Percentiles rank a stretch among this genome's conserved stretches.
Conservation (phyloP, 2,113 vertebrate species). For the Natator depressus region DNA sequence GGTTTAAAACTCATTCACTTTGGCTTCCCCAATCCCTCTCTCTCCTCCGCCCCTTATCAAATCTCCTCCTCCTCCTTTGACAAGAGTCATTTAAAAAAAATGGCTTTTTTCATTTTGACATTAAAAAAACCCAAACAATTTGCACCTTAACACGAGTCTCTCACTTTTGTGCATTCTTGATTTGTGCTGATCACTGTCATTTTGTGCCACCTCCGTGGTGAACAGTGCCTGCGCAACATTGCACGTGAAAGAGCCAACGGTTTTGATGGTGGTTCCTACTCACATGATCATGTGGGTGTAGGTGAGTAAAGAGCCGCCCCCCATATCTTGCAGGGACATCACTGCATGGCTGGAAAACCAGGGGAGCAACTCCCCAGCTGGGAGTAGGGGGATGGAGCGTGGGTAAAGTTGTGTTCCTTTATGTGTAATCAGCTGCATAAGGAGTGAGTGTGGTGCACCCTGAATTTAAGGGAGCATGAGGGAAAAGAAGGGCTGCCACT, state of each 20-base stretch:
- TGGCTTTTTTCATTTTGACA: constrained; percentile 60
- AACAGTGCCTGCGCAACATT: not conserved
- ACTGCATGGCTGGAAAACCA: not conserved
- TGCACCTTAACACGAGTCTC: constrained; percentile 49
- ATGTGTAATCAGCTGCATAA: accelerated
- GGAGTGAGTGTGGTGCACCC: not conserved
- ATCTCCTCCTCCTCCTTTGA: constrained; percentile 38
- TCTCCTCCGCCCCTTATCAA: constrained; percentile 22
- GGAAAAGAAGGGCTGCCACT: not conserved
- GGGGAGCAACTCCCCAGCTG: not conserved
- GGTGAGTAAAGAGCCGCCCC: not conserved
- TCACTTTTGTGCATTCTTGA: constrained; percentile 43
- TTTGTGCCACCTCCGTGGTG: constrained; percentile 8
- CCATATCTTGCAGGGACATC: not conserved
- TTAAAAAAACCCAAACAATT: constrained; percentile 23
- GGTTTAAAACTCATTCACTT: not conserved
- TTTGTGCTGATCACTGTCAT: constrained; percentile 52
- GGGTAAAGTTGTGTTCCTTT: accelerated
- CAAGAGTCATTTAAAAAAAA: not conserved
- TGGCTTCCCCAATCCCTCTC: not conserved
- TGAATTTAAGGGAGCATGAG: not conserved
- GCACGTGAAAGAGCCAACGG: not conserved
- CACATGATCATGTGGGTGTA: not conserved
- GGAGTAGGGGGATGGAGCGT: not conserved
- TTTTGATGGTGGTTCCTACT: not conserved